phyloP scores from a whole-genome alignment of 2,888 invertebrate species.

The Steinernema hermaphroditum region DNA sequence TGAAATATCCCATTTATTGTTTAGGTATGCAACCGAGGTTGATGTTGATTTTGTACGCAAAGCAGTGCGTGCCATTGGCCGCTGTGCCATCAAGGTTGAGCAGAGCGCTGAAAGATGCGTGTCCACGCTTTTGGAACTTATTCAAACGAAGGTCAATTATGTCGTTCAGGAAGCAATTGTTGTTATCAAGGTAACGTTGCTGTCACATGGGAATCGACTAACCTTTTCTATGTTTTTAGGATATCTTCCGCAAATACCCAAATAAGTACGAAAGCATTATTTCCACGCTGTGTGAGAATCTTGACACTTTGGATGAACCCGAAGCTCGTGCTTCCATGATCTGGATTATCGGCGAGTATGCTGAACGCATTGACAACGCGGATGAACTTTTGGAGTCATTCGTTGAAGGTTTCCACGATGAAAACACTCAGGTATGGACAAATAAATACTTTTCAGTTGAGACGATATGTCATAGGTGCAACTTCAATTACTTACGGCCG shows the following conservation, averaged over 20 bases:
- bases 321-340: constrained; percentile 75
- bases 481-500: constrained; percentile 91
- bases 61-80: constrained; percentile 94
- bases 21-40: constrained; percentile 90
- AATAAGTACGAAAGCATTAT: constrained; percentile 99
- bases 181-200: constrained; percentile 81
- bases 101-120: constrained; percentile 97
- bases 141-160: constrained; percentile 99
- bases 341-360: constrained; percentile 77
- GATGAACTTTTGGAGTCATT: constrained; percentile 96
- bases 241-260: constrained; percentile 80
- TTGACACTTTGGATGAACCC: constrained; percentile 96
- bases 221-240: constrained; percentile 63
- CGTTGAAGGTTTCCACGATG: constrained; percentile 94
- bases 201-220: too few relatives aligned
- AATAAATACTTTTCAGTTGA: too few relatives aligned
- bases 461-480: constrained; percentile 76
- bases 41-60: constrained; percentile 99
- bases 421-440: constrained; percentile 81
- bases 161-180: constrained; percentile 99
- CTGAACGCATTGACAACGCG: constrained; percentile 97
- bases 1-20: too few relatives aligned
- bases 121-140: constrained; percentile 90
- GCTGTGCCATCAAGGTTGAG: constrained; percentile 89
- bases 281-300: constrained; percentile 95